Conservation (phyloP, 1,140 invertebrate species). For the Pararge aegeria region DNA sequence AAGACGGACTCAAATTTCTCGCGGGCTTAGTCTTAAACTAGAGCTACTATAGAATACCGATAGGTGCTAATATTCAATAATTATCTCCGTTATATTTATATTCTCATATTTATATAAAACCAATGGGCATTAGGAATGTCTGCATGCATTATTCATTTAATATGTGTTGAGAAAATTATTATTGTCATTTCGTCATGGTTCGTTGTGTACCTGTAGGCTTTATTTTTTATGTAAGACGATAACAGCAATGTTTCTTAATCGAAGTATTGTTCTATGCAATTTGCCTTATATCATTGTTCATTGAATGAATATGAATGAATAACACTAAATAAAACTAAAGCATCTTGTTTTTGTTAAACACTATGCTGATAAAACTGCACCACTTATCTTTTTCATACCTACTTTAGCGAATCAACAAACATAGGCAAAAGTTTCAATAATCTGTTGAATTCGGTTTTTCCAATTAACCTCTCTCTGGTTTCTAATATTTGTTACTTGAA, state of each 20-base stretch:
- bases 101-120: background rate
- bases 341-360: background rate
- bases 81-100: too few relatives aligned
- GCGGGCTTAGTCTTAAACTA: too few relatives aligned
- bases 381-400: too few relatives aligned
- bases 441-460: too few relatives aligned
- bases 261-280: background rate
- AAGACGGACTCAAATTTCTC: too few relatives aligned
- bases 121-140: background rate
- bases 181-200: constrained; percentile 5
- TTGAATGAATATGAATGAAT: background rate
- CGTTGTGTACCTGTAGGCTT: background rate
- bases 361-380: background rate
- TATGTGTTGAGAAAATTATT: constrained; percentile 1
- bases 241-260: background rate
- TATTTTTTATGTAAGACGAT: background rate
- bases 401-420: too few relatives aligned
- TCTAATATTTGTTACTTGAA: background rate
- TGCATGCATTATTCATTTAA: background rate
- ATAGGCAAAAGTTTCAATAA: too few relatives aligned
- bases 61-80: too few relatives aligned
- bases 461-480: too few relatives aligned
- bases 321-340: background rate
- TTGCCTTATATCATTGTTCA: background rate
- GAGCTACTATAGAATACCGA: too few relatives aligned